Base-by-base conservation (phyloP, 2,797 vertebrate species). In the Chloroceryle inda region DNA sequence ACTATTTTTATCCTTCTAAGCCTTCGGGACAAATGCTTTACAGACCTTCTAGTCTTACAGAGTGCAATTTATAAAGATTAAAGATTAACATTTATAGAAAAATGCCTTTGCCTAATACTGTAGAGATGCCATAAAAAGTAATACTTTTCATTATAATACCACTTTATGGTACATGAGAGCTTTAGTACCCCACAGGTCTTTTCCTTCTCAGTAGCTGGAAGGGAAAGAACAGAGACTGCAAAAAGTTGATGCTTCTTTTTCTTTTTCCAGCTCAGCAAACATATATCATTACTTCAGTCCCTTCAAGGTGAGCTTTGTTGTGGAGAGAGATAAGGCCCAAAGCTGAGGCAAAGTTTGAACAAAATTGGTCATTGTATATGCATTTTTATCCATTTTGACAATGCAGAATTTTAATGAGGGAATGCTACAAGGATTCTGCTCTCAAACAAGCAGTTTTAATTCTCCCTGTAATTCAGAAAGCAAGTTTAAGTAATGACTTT, bases 401-500 rank as follows among this genome's bases (percentile, higher is more conserved):
- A 91, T 9, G 75, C 3, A 26, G 91, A 93, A 90, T 93, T 96
- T 96, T 90, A 96, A 96, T 94, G 97, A 97, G 94, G 72, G 67
- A 92, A 92, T 83, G 67, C 94, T 71, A 90, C 35, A 92, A 96
- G 79, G 94, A 77, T 90, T 92, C 85, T 74, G 61, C 66, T 87
- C 89, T n/a, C 76, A 93, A 88, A 96, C 89, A 94, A 87, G 93
- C 76, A 64, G 79, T 91, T 91, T 95, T 86, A 93, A 95, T 96
- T 92, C 89, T 80, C 62, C 67, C 95, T 40, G 85, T 73, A 89
- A 76, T 88, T 96, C 97, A 81, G 90, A 91, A 92, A 67, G 94
- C 85, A 69, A 95, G 94, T 72, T 83, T 95, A 96, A 96, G 95
- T 79, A 96, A 96, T 71, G 96, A 94, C 97, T 95, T 95, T 82